phyloP scores from a whole-genome alignment of 2,888 invertebrate species.

The Thecophora atra region DNA sequence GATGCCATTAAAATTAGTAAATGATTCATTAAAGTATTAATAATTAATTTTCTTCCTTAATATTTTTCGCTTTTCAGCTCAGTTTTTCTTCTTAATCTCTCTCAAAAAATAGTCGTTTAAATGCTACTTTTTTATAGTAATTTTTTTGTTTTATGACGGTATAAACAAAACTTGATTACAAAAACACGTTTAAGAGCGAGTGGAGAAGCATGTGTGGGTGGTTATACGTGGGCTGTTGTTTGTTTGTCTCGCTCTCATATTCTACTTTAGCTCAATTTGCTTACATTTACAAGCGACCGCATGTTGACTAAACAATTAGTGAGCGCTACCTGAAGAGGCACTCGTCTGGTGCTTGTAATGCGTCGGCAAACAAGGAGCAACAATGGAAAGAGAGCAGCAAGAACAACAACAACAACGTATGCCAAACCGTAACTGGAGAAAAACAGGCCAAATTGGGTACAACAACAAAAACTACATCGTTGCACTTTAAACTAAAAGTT shows the following conservation, averaged over 20 bases:
- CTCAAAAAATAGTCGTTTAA: too few relatives aligned
- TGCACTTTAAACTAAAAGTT: slow-evolving; percentile 22
- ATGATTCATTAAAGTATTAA: neutral
- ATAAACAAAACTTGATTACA: too few relatives aligned
- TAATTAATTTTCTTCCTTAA: neutral
- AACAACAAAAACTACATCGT: neutral
- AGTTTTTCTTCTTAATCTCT: too few relatives aligned
- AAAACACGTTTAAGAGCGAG: neutral
- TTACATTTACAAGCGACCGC: slow-evolving; percentile 47
- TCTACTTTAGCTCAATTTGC: slow-evolving; percentile 47
- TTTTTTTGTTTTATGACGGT: too few relatives aligned
- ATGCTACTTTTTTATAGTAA: too few relatives aligned
- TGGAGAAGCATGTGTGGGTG: neutral
- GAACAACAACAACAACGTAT: slow-evolving; percentile 16
- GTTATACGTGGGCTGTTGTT: neutral
- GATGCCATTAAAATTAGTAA: neutral
- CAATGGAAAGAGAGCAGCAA: slow-evolving; percentile 10
- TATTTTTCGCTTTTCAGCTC: too few relatives aligned
- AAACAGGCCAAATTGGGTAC: neutral
- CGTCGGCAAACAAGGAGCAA: slow-evolving; percentile 41
- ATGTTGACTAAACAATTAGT: slow-evolving; percentile 58
- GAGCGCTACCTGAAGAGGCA: slow-evolving; percentile 21
- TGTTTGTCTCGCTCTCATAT: slow-evolving; percentile 18
- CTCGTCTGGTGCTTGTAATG: slow-evolving; percentile 45
- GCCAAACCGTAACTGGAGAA: neutral